Base-by-base conservation (phyloP, 2,797 vertebrate genomes). In the Anguilla megastoma region DNA sequence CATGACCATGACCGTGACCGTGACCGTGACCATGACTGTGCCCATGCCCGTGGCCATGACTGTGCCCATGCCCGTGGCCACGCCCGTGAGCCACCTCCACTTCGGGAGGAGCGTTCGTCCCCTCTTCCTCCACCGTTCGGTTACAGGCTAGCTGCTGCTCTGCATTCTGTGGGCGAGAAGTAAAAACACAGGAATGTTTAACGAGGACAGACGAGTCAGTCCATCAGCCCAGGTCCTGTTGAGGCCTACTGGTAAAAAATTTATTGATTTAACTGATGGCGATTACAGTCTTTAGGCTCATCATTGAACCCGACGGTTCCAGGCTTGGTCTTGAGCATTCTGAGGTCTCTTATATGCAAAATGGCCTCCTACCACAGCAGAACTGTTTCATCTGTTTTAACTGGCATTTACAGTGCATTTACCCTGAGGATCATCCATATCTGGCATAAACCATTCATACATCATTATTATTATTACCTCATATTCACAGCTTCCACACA, bases 401-500 rank as follows among this genome's bases (percentile, higher is more conserved):
- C 52, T 58, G 14, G 16, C 56, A 58, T 45, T 45, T 3, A 58
- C 21, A 16, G 24, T 69, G 63, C 63, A 21, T 63, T 63, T 60
- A 24, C 4, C 58, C 58, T 60, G 58, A 16, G 58, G 58, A 60
- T 60, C 21, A 0, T 63, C 5, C 24, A 63, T 63, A 21, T 18
- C n/a, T 54, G 21, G 60, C 60, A 63, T 63, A 63, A 63, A 18
- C 60, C 60, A 21, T 63, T 21, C 21, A 63, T 63, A 24, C 6
- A 14, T 16, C 36, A 45, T 79, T 41, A 1, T 45, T 79, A 45
- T 88, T 91, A 93, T 87, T 95, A 99, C 98, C 97, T n/a, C 94
- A 83, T 95, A 82, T 83, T 93, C 92, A 92, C 98, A 99, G 82
- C 96, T 95, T 90, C 97, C 97, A 94, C 98, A 99, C 54, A 93